phyloP scores from a whole-genome alignment of 2,797 vertebrate species.

The Dipus sagitta region DNA sequence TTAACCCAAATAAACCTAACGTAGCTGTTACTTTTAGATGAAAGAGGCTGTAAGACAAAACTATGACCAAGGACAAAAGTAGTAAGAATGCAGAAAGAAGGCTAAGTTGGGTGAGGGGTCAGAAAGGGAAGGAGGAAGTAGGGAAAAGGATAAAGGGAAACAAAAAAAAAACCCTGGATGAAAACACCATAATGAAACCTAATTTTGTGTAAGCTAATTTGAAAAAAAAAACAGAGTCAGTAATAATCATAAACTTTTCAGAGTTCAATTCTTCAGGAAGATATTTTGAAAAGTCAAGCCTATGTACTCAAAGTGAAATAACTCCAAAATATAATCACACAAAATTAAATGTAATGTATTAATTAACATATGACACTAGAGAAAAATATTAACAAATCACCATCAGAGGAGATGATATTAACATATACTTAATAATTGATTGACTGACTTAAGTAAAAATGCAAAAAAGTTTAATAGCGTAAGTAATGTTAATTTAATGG shows the following conservation, averaged over 20 bases:
- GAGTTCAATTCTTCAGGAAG: neutral
- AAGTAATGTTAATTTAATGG: neutral
- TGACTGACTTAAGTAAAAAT: neutral
- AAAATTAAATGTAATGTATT: neutral
- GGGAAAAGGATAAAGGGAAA: no score
- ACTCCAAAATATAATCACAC: slow-evolving; percentile 2
- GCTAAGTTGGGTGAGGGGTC: no score
- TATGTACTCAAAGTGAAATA: slow-evolving; percentile 15
- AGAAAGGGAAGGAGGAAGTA: no score
- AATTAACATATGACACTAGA: neutral
- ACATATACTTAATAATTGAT: neutral
- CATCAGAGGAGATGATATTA: neutral
- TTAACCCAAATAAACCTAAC: neutral
- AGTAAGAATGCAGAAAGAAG: no score
- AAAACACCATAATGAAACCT: neutral
- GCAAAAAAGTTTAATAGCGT: neutral
- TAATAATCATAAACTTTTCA: neutral
- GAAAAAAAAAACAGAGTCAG: neutral
- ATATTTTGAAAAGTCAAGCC: neutral
- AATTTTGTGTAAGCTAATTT: no score
- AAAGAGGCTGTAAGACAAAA: slow-evolving; percentile 26
- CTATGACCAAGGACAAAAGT: neutral
- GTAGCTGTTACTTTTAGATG: neutral
- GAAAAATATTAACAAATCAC: neutral
- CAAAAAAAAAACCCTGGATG: neutral